Percentiles rank a stretch among this genome's conserved stretches.
Evolutionary conservation across 2,797 vertebrate species (phyloP).

Genomic region (Malacoraja senta): DNA sequence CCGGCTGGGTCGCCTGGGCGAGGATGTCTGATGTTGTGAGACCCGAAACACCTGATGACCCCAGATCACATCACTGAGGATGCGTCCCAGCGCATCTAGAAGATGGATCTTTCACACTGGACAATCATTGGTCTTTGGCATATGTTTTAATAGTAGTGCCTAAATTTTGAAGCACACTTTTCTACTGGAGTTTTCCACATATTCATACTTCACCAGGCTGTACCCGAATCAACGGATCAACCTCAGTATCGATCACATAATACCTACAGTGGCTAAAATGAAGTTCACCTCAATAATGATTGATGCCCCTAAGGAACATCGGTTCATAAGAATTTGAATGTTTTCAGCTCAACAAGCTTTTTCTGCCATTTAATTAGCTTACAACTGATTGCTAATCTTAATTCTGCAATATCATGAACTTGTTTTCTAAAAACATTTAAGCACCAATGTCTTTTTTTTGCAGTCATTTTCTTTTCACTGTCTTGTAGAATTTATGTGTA

Average conservation of each 20-base stretch:
- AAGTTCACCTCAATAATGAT: not conserved
- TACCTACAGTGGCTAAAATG: no score
- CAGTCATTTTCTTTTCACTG: no score
- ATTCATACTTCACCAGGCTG: not conserved
- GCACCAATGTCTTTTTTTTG: no score
- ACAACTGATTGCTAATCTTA: not conserved
- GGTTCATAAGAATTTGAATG: not conserved
- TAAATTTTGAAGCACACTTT: not conserved
- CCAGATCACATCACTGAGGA: no score
- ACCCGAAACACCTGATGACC: no score
- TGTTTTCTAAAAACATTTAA: no score
- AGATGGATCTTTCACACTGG: not conserved
- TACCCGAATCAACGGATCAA: not conserved
- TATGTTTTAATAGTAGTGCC: not conserved
- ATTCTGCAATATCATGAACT: not conserved
- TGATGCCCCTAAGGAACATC: not conserved
- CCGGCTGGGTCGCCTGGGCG: no score
- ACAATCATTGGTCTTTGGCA: not conserved
- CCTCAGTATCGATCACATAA: not conserved
- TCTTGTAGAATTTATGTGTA: no score
- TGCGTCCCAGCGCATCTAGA: no score
- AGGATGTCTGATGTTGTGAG: no score
- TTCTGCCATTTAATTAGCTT: not conserved
- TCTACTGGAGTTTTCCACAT: not conserved
- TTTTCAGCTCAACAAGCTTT: not conserved